Evolutionary conservation across 2,113 vertebrate species (phyloP).

Genomic region (Pseudois nayaur): DNA sequence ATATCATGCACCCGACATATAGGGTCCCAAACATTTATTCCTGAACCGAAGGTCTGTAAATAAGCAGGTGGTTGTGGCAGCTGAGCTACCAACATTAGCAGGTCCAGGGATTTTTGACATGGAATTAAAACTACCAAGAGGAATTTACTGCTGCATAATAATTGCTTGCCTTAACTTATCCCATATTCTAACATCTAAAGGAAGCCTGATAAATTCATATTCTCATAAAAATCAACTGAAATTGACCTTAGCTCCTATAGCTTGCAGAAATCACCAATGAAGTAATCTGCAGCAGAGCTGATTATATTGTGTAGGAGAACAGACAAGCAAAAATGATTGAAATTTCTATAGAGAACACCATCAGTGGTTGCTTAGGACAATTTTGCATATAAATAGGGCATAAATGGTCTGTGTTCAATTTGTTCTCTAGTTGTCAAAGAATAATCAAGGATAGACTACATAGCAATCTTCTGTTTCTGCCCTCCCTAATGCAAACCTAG

Average conservation of each 20-base stretch:
- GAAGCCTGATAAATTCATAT: constrained; percentile 27
- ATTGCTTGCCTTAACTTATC: neutral
- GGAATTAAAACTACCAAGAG: constrained; percentile 25
- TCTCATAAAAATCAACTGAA: constrained; percentile 48
- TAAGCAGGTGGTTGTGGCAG: constrained; percentile 19
- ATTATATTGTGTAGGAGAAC: constrained; percentile 49
- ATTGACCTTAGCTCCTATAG: constrained; percentile 44
- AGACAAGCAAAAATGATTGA: constrained; percentile 68
- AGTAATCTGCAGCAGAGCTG: constrained; percentile 44
- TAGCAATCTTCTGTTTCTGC: constrained; percentile 18
- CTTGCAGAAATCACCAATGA: constrained; percentile 33
- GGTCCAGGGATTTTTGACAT: constrained; percentile 12
- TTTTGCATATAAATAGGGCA: constrained; percentile 66
- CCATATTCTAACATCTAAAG: neutral
- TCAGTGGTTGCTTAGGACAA: constrained; percentile 55
- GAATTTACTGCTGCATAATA: constrained; percentile 40
- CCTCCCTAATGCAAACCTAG: constrained; percentile 6
- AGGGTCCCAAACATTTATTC: neutral
- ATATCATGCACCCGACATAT: neutral
- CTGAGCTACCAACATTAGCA: constrained; percentile 23
- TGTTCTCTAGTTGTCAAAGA: constrained; percentile 47
- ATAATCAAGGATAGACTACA: constrained; percentile 35
- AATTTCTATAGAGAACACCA: constrained; percentile 75
- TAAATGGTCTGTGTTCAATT: constrained; percentile 36
- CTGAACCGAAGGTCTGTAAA: constrained; percentile 38